These are phyloP conservation scores for Stigmatopora argus DNA, from an alignment of 2,113 vertebrate species.

Conservation along the genomic window DNA sequence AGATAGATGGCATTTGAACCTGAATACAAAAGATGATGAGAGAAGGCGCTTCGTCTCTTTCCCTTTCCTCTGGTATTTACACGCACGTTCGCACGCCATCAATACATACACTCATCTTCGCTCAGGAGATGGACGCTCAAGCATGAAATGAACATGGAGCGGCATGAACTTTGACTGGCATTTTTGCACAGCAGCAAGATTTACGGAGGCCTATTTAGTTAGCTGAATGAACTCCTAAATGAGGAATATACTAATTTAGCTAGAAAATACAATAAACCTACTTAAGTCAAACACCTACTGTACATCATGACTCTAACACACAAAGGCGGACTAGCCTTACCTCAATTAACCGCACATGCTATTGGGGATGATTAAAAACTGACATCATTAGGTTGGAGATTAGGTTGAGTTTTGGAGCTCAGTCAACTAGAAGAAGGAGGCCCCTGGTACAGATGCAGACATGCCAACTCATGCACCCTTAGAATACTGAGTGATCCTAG, in stretches of 20 bases:
- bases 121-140: conserved; percentile 55
- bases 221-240: conserved; percentile 47
- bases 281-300: conserved; percentile 34
- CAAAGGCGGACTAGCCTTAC: conserved; percentile 20
- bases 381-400: background rate
- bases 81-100: conserved; percentile 52
- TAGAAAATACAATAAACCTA: conserved; percentile 21
- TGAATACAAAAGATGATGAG: conserved; percentile 54
- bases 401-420: background rate
- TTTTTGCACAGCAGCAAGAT: conserved; percentile 53
- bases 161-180: conserved; percentile 69
- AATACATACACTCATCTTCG: conserved; percentile 44
- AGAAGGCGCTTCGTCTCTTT: conserved; percentile 49
- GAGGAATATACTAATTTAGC: conserved; percentile 50
- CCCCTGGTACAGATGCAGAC: background rate
- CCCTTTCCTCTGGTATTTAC: conserved; percentile 47
- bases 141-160: conserved; percentile 71
- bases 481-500: background rate
- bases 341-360: background rate
- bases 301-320: conserved; percentile 35
- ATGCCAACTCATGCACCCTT: background rate
- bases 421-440: background rate
- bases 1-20: conserved; percentile 53
- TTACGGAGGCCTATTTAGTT: conserved; percentile 59
- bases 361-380: background rate